phyloP scores from a whole-genome alignment of 1,140 invertebrate genomes.

The Zaprionus davidi region DNA sequence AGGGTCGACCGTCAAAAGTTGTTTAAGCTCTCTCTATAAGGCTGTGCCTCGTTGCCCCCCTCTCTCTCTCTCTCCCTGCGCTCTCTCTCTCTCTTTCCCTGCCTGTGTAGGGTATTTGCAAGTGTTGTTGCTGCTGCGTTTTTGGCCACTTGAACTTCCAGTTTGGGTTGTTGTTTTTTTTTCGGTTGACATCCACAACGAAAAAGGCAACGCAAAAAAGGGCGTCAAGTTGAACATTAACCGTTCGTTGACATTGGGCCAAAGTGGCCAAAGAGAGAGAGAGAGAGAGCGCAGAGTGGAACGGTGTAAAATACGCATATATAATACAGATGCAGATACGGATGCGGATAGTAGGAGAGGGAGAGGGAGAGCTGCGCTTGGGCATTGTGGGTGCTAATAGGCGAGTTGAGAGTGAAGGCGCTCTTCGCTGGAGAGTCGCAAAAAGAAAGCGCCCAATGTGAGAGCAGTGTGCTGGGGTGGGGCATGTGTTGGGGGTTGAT shows the following conservation, averaged over 20 bases:
- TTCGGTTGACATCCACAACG: conserved; percentile 20
- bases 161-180: conserved; percentile 11
- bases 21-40: conserved; percentile 8
- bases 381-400: background rate
- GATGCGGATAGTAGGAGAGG: no score
- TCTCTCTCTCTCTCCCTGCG: background rate
- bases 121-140: conserved; percentile 13
- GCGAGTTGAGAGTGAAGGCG: conserved; percentile 2
- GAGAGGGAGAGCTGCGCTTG: background rate
- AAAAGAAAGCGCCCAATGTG: conserved; percentile 39
- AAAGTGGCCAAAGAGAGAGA: background rate
- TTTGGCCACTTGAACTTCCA: conserved; percentile 48
- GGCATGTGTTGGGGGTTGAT: background rate
- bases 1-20: conserved; percentile 25
- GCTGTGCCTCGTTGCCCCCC: background rate
- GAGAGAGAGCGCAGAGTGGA: background rate
- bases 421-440: conserved; percentile 4
- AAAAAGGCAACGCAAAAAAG: conserved; percentile 34
- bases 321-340: background rate
- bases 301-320: conserved; percentile 15
- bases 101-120: conserved; percentile 9
- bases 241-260: conserved; percentile 41
- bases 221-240: conserved; percentile 44
- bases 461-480: background rate
- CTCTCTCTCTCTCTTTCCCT: background rate